Evolutionary conservation across 1,140 invertebrate species (phyloP).

Genomic region (Atopsyche davidsoni): DNA sequence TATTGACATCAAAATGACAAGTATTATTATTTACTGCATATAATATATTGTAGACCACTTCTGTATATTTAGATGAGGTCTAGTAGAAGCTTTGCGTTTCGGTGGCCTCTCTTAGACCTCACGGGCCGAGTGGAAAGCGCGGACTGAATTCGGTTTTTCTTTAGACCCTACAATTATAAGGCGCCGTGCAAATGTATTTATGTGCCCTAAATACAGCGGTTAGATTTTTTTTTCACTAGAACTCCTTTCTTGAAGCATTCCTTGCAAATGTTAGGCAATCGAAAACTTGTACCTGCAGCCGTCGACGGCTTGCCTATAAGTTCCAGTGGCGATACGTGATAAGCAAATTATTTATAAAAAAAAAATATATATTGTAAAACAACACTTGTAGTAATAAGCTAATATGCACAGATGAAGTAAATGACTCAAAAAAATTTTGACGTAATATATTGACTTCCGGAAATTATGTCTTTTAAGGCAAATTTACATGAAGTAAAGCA

Average conservation of each 20-base stretch:
- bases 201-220: conserved; percentile 24
- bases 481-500: too few species aligned
- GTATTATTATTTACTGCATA: neutral
- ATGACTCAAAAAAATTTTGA: too few species aligned
- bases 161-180: conserved; percentile 10
- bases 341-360: too few species aligned
- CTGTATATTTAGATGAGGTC: neutral
- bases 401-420: too few species aligned
- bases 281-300: too few species aligned
- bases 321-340: too few species aligned
- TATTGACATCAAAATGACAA: conserved; percentile 15
- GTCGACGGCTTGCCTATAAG: too few species aligned
- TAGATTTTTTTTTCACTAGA: conserved; percentile 12
- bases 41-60: conserved; percentile 2
- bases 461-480: too few species aligned
- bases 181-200: conserved; percentile 19
- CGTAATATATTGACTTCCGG: too few species aligned
- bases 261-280: too few species aligned
- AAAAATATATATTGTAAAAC: too few species aligned
- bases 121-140: conserved; percentile 15
- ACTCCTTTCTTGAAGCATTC: conserved; percentile 16
- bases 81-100: neutral
- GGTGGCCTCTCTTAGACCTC: conserved; percentile 9
- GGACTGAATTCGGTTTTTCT: conserved; percentile 15
- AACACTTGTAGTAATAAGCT: too few species aligned